These are phyloP conservation scores for Malurus melanocephalus DNA, from an alignment of 2,113 vertebrate species.

Conservation along the genomic window DNA sequence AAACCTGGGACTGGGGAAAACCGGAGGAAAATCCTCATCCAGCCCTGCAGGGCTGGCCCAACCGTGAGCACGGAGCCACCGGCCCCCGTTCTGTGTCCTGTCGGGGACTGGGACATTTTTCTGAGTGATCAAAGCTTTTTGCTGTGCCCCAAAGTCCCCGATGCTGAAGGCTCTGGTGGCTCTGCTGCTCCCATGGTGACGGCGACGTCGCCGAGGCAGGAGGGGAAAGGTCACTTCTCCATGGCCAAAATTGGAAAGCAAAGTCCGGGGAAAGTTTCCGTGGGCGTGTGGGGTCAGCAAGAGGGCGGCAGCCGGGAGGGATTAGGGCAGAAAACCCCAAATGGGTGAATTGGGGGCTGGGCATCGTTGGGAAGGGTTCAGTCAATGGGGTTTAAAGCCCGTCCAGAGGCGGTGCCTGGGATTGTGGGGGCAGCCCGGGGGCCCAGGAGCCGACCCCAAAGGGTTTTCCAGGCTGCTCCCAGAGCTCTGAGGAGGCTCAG, in stretches of 20 bases:
- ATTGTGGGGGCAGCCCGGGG: neutral
- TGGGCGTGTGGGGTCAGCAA: neutral
- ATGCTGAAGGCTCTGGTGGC: neutral
- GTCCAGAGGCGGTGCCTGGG: neutral
- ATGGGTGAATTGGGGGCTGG: fast-evolving
- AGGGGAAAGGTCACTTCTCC: neutral
- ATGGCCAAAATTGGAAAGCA: neutral
- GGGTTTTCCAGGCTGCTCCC: neutral
- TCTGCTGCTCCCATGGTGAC: conserved; percentile 6
- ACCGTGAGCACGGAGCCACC: fast-evolving
- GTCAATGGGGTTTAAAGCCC: neutral
- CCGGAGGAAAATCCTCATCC: neutral
- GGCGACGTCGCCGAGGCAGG: neutral
- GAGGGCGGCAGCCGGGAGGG: neutral
- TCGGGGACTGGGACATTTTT: fast-evolving
- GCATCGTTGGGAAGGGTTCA: fast-evolving
- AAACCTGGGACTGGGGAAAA: neutral
- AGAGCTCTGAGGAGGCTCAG: neutral
- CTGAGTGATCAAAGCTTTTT: neutral
- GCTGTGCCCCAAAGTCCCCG: neutral
- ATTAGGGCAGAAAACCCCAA: fast-evolving
- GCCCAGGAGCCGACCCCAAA: neutral
- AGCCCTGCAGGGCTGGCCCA: neutral
- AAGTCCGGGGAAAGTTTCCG: neutral
- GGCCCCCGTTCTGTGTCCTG: fast-evolving